phyloP scores from a whole-genome alignment of 2,113 vertebrate genomes.

The Taurulus bubalis region DNA sequence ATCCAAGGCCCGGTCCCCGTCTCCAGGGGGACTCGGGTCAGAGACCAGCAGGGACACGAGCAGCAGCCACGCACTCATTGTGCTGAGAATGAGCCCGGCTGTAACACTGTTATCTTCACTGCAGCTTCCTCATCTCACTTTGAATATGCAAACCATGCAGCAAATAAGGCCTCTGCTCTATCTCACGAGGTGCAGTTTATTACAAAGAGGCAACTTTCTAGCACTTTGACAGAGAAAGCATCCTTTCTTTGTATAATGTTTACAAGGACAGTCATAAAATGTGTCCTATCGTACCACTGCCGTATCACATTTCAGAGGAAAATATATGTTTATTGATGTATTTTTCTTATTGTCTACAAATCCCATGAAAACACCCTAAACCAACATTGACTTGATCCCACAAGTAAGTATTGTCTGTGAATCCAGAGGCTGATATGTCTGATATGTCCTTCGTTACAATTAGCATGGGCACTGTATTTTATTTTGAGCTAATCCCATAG shows the following conservation, averaged over 20 bases:
- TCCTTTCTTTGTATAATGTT: not conserved
- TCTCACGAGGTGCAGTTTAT: conserved; percentile 12
- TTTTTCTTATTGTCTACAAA: not conserved
- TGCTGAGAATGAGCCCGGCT: conserved; percentile 13
- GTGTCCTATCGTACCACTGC: not conserved
- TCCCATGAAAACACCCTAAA: not conserved
- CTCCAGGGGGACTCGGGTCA: conserved; percentile 37
- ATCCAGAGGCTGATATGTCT: not conserved
- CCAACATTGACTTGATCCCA: not conserved
- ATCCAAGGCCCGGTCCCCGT: conserved; percentile 26
- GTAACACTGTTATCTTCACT: conserved; percentile 54
- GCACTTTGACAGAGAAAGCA: not conserved
- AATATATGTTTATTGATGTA: not conserved
- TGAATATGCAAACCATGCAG: conserved; percentile 65
- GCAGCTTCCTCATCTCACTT: conserved; percentile 37
- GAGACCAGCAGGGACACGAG: conserved; percentile 55
- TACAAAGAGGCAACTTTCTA: not conserved
- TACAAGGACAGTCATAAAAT: not conserved
- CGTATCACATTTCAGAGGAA: not conserved
- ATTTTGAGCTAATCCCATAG: not conserved
- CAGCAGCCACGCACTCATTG: conserved; percentile 66
- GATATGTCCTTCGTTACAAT: too few relatives aligned
- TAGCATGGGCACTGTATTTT: not conserved
- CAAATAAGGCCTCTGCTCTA: not conserved
- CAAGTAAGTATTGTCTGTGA: not conserved